Conservation (phyloP, 2,113 vertebrate species). For the Phodopus roborovskii region DNA sequence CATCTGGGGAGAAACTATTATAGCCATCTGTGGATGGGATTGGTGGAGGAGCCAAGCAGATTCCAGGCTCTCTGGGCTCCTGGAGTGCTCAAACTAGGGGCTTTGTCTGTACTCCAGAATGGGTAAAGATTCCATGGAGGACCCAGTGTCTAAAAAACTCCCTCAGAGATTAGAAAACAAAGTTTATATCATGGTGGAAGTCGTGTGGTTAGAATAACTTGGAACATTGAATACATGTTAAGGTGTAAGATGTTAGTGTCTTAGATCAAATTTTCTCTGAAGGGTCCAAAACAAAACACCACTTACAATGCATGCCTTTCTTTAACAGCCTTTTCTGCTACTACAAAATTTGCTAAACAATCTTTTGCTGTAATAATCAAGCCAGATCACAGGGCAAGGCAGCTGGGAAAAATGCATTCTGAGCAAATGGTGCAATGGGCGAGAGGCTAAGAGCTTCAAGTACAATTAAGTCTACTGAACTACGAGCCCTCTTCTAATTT, state of each 20-base stretch:
- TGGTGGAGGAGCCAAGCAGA: background rate
- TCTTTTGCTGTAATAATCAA: background rate
- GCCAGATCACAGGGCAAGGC: background rate
- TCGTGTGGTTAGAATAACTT: background rate
- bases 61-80: fast-evolving
- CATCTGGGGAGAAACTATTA: constrained; percentile 27
- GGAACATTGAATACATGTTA: background rate
- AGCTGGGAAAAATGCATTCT: background rate
- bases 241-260: background rate
- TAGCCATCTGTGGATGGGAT: background rate
- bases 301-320: background rate
- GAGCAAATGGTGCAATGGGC: no score
- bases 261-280: background rate
- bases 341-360: background rate
- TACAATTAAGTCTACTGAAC: background rate
- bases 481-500: background rate
- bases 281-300: background rate
- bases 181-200: background rate
- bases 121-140: background rate
- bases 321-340: background rate
- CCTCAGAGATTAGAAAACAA: background rate
- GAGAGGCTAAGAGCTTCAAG: background rate
- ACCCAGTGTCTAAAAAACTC: fast-evolving
- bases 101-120: background rate
- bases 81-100: fast-evolving